phyloP scores from a whole-genome alignment of 2,113 vertebrate species.

The Gavia stellata region DNA sequence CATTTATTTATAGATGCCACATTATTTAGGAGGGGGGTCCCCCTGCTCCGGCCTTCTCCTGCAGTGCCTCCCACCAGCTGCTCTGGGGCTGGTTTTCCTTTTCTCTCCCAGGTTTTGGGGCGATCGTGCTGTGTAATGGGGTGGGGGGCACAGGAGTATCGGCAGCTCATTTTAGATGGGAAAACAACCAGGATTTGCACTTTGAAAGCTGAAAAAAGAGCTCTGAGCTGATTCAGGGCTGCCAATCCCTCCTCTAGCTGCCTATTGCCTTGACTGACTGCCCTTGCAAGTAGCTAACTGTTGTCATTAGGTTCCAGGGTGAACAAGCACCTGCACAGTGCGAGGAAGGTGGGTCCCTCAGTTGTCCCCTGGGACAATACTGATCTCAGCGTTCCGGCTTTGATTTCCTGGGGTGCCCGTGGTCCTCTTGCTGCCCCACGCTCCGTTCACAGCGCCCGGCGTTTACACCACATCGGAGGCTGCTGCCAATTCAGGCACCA shows the following conservation, averaged over 20 bases:
- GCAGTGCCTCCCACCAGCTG: not conserved
- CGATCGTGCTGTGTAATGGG: accelerated
- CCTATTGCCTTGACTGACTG: not conserved
- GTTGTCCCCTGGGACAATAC: not conserved
- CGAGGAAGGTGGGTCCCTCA: accelerated
- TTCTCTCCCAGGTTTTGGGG: not conserved
- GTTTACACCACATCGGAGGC: not conserved
- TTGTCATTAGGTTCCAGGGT: not conserved
- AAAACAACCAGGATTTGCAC: not conserved
- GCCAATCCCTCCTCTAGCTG: not conserved
- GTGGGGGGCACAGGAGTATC: not conserved
- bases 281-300: not conserved
- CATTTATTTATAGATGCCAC: not conserved
- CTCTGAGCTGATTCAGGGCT: not conserved
- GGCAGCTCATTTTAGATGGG: not conserved
- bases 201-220: not conserved
- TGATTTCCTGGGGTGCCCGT: not conserved
- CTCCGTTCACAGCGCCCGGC: accelerated
- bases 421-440: accelerated
- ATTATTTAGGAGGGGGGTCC: not conserved
- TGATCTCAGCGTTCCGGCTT: not conserved
- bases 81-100: not conserved
- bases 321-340: not conserved
- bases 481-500: accelerated
- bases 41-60: not conserved